A percentile compares a stretch with the other conserved stretches of the same genome.
Evolutionary conservation across 2,113 vertebrate genomes (phyloP).

Genomic region (Micronycteris hirsuta): DNA sequence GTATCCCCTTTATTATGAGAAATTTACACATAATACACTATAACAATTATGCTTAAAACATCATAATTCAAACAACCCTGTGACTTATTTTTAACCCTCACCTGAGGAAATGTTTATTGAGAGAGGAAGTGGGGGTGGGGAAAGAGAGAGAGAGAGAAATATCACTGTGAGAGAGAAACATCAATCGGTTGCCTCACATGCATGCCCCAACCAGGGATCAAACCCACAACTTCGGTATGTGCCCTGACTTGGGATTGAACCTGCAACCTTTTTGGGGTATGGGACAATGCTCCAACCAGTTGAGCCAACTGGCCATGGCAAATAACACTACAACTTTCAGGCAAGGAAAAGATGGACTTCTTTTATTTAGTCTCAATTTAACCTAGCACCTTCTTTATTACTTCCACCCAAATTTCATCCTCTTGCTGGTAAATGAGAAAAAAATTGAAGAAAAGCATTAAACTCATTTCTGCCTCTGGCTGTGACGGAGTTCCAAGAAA

Average conservation of each 20-base stretch:
- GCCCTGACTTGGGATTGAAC: no score
- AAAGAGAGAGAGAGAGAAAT: no score
- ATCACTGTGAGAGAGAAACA: no score
- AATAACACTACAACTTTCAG: neutral
- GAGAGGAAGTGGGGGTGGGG: no score
- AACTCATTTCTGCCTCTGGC: neutral
- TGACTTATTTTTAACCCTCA: no score
- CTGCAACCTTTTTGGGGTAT: no score
- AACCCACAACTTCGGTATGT: no score
- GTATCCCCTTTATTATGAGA: neutral
- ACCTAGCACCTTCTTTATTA: neutral
- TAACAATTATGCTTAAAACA: neutral
- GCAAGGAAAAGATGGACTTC: neutral
- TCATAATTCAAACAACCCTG: neutral
- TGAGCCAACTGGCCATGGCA: no score
- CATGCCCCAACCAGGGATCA: no score
- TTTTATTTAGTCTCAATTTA: slow-evolving; percentile 4
- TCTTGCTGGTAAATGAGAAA: neutral
- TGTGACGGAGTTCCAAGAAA: neutral
- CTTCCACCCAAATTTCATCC: neutral
- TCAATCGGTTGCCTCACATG: no score
- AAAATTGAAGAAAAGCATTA: neutral
- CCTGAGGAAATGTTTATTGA: no score
- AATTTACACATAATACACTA: neutral
- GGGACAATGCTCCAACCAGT: no score